Base-by-base conservation (phyloP, 2,113 vertebrate species). In the Tenebrosternarchus preto region DNA sequence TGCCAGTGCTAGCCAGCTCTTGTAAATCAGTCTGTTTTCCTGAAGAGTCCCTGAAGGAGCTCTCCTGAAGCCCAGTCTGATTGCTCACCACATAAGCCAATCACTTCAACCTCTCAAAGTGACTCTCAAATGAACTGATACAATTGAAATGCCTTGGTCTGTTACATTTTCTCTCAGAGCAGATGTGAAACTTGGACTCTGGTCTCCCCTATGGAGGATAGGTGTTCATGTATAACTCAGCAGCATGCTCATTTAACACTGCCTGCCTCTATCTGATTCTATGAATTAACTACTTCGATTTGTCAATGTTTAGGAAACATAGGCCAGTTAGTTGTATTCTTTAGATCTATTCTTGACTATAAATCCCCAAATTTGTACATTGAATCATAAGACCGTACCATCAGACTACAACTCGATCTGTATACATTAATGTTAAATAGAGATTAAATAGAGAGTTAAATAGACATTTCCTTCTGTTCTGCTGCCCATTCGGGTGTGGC, bases 41-140 rank as follows among this genome's bases (percentile, higher is more conserved):
- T 69, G 27, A 87, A 92, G 90, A 83, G 87, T 64, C 71, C 70
- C 86, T 92, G 73, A 83, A 87, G 83, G 29, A 69, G 74, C 60
- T 86, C 85, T 87, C 80, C 60, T 80, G 84, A 80, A 81, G 82
- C 89, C 78, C 85, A 73, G 75, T 86, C 87, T 93, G 92, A 93
- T 93, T 93, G 90, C 90, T 73, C 87, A 86, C 80, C 78, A 82
- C 84, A 87, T 86, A 88, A 87, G 88, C 87, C 92, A 93, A 92
- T 93, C 92, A 91, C 91, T 93, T 91, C 73, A 92, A 82, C 83
- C 85, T 81, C 84, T 89, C 84, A 87, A 85, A 83, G 80, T 79
- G 82, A 82, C 80, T 82, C 82, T 73, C 56, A 25, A 76, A 84
- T 78, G 79, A 39, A 53, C 68, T 56, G 82, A 81, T 69, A 86